Base-by-base conservation (phyloP, 1,140 invertebrate genomes). In the Halotydeus destructor region DNA sequence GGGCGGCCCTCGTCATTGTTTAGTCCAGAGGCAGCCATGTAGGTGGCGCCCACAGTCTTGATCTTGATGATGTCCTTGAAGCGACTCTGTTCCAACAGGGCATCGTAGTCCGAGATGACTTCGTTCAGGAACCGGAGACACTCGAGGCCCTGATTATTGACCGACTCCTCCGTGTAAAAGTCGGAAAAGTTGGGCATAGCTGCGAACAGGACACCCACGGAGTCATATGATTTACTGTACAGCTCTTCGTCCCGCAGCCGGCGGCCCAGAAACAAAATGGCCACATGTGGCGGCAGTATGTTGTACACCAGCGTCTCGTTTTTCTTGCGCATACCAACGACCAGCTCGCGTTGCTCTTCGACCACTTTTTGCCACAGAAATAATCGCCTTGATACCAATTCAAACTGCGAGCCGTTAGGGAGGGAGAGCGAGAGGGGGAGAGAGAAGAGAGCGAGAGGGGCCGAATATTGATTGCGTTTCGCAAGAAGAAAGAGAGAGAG, bases 21-120 rank as follows among this genome's bases (percentile, higher is more conserved):
- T 48, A 89, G 67, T 30, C 88, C 89, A 49, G 83, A 85, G 0
- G 88, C 86, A 30, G 85, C 86, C 89, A 96, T 96, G 55, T 94
- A 96, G 0, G 86, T 93, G 1, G 85, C 88, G 22, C 86, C 82
- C 50, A 96, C 94, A 11, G 89, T 96, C 63, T 96, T 96, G 36
- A 96, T 96, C 68, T 96, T 96, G 39, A 85, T 88, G 26, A 91
- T 84, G 38, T 61, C 55, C 56, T 77, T 74, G 57, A 82, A 86
- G 55, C 81, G 74, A 0, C 73, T 67, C 41, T 78, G 67, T 54
- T 86, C 82, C 43, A 91, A 55, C 42, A 89, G 63, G 49, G 82
- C 78, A 69, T 96, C 89, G 60, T 91, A 96, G 64, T 94, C 89
- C 0, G 85, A 89, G 54, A 96, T 93, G 43, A 96, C 86, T 72